A percentile compares a stretch with the other conserved stretches of the same genome.
phyloP scores from a whole-genome alignment of 2,888 invertebrate genomes.

The Dyspetes luteomarginatus region DNA sequence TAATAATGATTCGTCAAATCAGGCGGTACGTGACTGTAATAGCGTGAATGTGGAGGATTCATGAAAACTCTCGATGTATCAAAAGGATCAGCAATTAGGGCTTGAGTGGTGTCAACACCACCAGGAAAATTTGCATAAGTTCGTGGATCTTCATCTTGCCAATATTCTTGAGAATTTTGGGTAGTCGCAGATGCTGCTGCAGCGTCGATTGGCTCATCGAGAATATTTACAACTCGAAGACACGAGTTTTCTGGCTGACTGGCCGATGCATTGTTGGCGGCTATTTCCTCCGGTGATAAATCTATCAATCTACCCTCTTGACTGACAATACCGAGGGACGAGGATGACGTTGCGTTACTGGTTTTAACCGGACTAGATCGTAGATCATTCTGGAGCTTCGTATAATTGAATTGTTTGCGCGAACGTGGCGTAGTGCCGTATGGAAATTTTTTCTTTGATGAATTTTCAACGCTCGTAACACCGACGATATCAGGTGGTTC shows the following conservation, averaged over 20 bases:
- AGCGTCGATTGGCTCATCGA: slow-evolving; percentile 81
- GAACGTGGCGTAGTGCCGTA: slow-evolving; percentile 79
- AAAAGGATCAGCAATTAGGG: slow-evolving; percentile 86
- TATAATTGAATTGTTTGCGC: slow-evolving; percentile 91
- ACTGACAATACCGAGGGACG: slow-evolving; percentile 55
- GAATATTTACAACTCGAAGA: slow-evolving; percentile 79
- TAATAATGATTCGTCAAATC: slow-evolving; percentile 74
- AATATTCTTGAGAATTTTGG: slow-evolving; percentile 68
- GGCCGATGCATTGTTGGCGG: slow-evolving; percentile 71
- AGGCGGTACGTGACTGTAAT: slow-evolving; percentile 83
- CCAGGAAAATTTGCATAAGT: slow-evolving; percentile 80
- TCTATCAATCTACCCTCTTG: slow-evolving; percentile 91
- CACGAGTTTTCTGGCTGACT: slow-evolving; percentile 69
- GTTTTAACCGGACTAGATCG: slow-evolving; percentile 80
- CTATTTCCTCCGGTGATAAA: slow-evolving; percentile 86
- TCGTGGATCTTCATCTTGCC: slow-evolving; percentile 76
- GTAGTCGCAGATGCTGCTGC: slow-evolving; percentile 39
- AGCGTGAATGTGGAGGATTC: slow-evolving; percentile 79
- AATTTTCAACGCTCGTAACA: slow-evolving; percentile 80
- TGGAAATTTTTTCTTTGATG: slow-evolving; percentile 83
- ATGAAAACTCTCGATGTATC: slow-evolving; percentile 86
- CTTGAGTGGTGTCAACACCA: slow-evolving; percentile 53
- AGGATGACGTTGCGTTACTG: slow-evolving; percentile 78
- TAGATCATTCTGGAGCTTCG: slow-evolving; percentile 91
- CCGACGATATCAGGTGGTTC: slow-evolving; percentile 88